Conservation (phyloP, 2,888 invertebrate genomes). For the Physocephala rufipes region DNA sequence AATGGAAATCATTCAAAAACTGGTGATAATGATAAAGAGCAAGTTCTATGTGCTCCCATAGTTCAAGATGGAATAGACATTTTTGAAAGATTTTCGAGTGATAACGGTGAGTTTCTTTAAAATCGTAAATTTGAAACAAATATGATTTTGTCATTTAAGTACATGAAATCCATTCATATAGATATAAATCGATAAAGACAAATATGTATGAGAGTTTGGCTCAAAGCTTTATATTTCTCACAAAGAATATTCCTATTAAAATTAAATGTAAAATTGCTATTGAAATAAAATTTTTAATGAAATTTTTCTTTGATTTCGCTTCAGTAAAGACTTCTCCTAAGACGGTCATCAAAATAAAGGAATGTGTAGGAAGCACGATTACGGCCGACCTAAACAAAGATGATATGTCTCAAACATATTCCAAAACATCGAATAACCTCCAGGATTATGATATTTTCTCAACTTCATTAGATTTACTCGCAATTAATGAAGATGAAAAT, state of each 20-base stretch:
- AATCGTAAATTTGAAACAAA: too few relatives aligned
- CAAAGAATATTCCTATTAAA: constrained; percentile 13
- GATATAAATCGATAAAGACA: background rate
- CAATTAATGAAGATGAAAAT: background rate
- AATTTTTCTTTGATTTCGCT: constrained; percentile 29
- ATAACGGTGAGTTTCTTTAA: constrained; percentile 54
- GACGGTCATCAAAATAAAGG: constrained; percentile 3
- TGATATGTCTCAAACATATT: constrained; percentile 11
- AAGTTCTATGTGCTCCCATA: background rate
- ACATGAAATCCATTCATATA: background rate
- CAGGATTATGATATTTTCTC: constrained; percentile 18
- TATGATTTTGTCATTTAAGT: background rate
- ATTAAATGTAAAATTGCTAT: constrained; percentile 14
- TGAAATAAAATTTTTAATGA: background rate
- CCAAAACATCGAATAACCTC: constrained; percentile 28
- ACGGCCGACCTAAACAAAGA: constrained; percentile 50
- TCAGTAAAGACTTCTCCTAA: constrained; percentile 56
- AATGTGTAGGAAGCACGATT: background rate
- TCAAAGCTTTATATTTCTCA: background rate
- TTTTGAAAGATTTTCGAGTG: constrained; percentile 60
- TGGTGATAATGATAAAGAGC: background rate
- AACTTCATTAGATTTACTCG: background rate
- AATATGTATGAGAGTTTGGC: background rate
- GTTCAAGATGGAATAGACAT: constrained; percentile 44
- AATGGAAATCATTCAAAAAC: background rate